Conservation (phyloP, 2,113 vertebrate species). For the Columbina picui region DNA sequence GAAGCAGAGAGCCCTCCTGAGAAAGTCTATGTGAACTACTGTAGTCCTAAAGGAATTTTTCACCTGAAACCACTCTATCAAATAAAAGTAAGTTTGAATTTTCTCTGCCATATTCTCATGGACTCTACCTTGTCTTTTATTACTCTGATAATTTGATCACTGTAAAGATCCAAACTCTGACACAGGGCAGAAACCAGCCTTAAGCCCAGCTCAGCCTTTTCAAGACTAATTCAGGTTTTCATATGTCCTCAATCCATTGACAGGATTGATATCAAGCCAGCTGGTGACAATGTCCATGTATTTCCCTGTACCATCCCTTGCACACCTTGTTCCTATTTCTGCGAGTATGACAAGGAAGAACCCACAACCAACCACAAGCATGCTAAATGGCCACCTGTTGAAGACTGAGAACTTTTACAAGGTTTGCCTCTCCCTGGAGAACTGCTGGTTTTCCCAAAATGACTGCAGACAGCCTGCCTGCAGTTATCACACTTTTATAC, state of each 20-base stretch:
- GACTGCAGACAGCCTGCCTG: not conserved
- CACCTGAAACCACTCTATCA: not conserved
- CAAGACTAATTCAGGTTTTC: not conserved
- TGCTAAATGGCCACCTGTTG: not conserved
- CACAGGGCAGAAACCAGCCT: not conserved
- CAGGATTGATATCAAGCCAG: constrained; percentile 27
- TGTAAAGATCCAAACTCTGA: not conserved
- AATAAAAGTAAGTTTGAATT: not conserved
- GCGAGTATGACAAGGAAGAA: not conserved
- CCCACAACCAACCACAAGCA: not conserved
- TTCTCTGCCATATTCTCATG: not conserved
- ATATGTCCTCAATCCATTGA: not conserved
- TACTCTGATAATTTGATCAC: not conserved
- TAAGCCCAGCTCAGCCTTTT: not conserved
- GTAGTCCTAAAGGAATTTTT: not conserved
- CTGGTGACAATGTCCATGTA: not conserved
- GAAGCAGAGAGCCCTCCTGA: not conserved
- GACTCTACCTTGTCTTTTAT: not conserved
- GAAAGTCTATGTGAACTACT: not conserved
- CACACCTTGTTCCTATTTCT: not conserved
- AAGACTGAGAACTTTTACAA: not conserved
- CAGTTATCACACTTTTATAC: not conserved
- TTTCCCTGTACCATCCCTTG: not conserved
- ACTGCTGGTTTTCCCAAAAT: not conserved
- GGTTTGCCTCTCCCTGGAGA: not conserved